Evolutionary conservation across 1,140 invertebrate species (phyloP).

Genomic region (Amphibalanus amphitrite): DNA sequence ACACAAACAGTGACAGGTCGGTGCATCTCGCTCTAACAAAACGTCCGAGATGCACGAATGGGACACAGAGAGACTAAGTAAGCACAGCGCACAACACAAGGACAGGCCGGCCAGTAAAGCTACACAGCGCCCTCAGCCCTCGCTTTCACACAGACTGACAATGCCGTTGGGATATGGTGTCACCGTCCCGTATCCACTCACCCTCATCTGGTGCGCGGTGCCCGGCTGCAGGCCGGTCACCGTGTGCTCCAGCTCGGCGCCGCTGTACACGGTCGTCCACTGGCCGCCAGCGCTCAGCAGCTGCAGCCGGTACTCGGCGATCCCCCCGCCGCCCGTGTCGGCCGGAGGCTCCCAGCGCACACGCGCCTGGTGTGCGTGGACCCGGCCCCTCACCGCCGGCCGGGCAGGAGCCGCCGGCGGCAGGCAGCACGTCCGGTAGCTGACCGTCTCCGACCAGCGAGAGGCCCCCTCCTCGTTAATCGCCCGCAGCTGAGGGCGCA

Average conservation of each 20-base stretch:
- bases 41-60: too few relatives aligned
- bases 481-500: slow-evolving; percentile 39
- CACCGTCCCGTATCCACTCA: slow-evolving; percentile 12
- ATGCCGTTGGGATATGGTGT: too few relatives aligned
- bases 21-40: too few relatives aligned
- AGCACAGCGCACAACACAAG: too few relatives aligned
- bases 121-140: too few relatives aligned
- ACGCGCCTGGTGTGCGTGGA: slow-evolving; percentile 50
- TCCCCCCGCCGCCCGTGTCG: slow-evolving; percentile 56
- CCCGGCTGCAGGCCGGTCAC: slow-evolving; percentile 65
- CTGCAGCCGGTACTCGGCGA: slow-evolving; percentile 51
- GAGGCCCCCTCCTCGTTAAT: slow-evolving; percentile 63
- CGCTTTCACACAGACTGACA: too few relatives aligned
- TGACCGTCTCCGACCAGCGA: slow-evolving; percentile 60
- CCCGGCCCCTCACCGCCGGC: slow-evolving; percentile 54
- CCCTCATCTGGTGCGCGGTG: slow-evolving; percentile 48
- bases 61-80: too few relatives aligned
- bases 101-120: too few relatives aligned
- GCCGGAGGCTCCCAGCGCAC: slow-evolving; percentile 61
- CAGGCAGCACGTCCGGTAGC: slow-evolving; percentile 53
- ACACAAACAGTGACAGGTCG: too few relatives aligned
- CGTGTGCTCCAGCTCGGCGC: slow-evolving; percentile 49
- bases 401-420: slow-evolving; percentile 50
- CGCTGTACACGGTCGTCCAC: slow-evolving; percentile 51
- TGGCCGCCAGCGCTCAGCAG: slow-evolving; percentile 33